Percentiles rank a stretch among this genome's conserved stretches.
These are phyloP conservation scores for Morinoia aosen DNA, from an alignment of 2,888 invertebrate species.

Conservation along the genomic window DNA sequence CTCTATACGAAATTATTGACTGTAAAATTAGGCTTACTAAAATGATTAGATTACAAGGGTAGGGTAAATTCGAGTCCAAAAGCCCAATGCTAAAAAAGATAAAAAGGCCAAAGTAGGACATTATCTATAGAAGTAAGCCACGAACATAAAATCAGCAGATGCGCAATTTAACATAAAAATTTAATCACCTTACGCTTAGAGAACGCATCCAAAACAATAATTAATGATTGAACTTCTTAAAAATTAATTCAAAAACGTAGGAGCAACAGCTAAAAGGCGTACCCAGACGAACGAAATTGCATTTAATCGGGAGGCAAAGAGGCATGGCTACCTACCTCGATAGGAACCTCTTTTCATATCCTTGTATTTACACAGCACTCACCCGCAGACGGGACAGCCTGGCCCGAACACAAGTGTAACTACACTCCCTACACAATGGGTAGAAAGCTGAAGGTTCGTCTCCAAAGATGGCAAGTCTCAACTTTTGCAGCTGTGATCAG, in stretches of 20 bases:
- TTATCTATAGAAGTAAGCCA: not conserved
- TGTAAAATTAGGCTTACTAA: not conserved
- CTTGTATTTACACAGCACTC: not conserved
- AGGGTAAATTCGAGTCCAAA: not conserved
- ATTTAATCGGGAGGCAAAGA: not conserved
- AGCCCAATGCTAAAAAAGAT: not conserved
- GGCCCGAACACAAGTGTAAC: not conserved
- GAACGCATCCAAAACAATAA: not conserved
- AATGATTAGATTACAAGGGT: not conserved
- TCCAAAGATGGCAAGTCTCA: not conserved
- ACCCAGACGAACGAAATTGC: too few species aligned
- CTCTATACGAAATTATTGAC: not conserved
- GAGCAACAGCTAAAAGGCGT: too few species aligned
- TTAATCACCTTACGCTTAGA: not conserved
- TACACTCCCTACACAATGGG: not conserved
- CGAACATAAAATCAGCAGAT: not conserved
- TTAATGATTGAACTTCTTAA: not conserved
- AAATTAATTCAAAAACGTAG: not conserved
- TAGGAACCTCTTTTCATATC: not conserved
- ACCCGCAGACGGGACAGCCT: not conserved
- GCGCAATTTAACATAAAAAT: not conserved
- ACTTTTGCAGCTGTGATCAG: constrained; percentile 4
- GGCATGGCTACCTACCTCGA: not conserved
- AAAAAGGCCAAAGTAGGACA: not conserved
- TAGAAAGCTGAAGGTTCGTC: not conserved